Base-by-base conservation (phyloP, 2,797 vertebrate species). In the Pagetopsis macropterus region DNA sequence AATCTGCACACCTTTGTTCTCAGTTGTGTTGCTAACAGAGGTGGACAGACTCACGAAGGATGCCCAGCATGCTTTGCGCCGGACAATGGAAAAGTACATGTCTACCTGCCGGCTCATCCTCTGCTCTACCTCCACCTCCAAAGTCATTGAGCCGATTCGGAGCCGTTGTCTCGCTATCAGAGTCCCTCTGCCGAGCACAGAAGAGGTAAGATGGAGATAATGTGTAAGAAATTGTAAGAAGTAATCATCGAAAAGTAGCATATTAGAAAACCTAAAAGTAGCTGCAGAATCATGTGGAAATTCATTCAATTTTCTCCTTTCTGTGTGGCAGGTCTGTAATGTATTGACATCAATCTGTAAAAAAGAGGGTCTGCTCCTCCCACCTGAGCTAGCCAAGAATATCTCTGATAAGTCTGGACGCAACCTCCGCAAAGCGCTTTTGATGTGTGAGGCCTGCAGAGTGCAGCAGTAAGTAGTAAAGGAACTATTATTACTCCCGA, bases 51-150 rank as follows among this genome's bases (percentile, higher is more conserved):
- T 99, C 63, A 98, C 97, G 3, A 99, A 97, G 87, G 98, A 99
- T 0, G 98, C 97, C 52, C 98, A 99, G 85, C 98, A 99, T 64
- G 97, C 98, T 52, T 88, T 99, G 92, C 94, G 98, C 31, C 96
- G 98, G 64, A 99, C 98, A 0, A 99, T 99, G 98, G 98, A 99
- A 79, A 99, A 99, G 81, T 98, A 99, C 76, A 98, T 98, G 97
- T 79, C 93, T 2, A 99, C 97, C 65, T 99, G 98, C 88, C 95
- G 98, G 3, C 80, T 99, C 87, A 97, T 99, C 87, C 89, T 99
- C 70, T 99, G 96, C 91, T 97, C 97, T 58, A 99, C 95, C 83
- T 98, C 98, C 66, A 96, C 97, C 58, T 99, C 97, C 31, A 99
- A 98, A 91, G 96, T 99, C 72, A 99, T 99, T 33, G 92, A 94